Evolutionary conservation across 2,888 invertebrate species (phyloP), one percentile per base, ranked within the genome.

Genomic region (Aethes cnicana): DNA sequence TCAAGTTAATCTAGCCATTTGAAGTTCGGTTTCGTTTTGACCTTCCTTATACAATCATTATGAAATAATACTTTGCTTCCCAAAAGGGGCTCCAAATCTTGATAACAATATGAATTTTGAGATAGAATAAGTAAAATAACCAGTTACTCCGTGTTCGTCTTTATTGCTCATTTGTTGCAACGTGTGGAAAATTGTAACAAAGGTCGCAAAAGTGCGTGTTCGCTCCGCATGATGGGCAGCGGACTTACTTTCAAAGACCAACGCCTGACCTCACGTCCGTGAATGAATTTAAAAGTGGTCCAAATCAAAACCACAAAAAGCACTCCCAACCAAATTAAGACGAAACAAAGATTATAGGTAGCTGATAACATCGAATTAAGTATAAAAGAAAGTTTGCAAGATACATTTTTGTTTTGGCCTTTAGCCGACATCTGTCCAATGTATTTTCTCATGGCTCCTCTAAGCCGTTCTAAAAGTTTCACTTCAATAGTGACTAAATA

Each of bases 251-350:
- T 75, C 69, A 67, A 71, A 41, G 54, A 55, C 62, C 63, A 67
- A 70, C 70, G 50, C 58, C 64, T 52, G 64, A 68, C 63, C 72
- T 73, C 75, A 77, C 74, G 77, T 77, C 69, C 63, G 61, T 67
- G 64, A 63, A 64, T 68, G 62, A 68, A 75, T 73, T 69, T 66
- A 72, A 69, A 72, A 61, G 71, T 66, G 65, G 60, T 69, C 64
- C 66, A 66, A 64, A 67, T 58, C 57, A 54, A 62, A 71, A 73
- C 80, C 77, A 57, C 78, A 75, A 67, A 59, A 63, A 62, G n/a
- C 61, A 58, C 65, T 56, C 33, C 54, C 66, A 59, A 61, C 60
- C 62, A 52, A 47, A 42, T 47, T 54, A 48, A 47, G 44, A 50
- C 18, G 55, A 52, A 52, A 52, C 32, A 39, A 52, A 52, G 44